phyloP scores from a whole-genome alignment of 2,113 vertebrate species.

The Grallaria varia region DNA sequence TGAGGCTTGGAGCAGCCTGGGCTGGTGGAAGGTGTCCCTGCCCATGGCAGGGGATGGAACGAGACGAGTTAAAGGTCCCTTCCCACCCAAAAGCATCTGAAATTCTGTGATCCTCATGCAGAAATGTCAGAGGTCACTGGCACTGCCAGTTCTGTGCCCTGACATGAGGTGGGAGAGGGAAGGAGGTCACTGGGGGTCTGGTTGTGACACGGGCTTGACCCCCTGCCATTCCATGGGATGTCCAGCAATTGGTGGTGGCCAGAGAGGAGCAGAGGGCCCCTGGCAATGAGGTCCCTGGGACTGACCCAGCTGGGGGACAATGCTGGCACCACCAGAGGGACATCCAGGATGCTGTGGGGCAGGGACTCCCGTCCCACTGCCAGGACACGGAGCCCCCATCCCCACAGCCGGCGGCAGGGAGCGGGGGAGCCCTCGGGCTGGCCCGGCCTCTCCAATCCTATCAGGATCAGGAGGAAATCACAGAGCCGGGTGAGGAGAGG shows the following conservation, averaged over 20 bases:
- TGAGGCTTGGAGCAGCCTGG: neutral
- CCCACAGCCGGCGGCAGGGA: neutral
- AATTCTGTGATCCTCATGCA: neutral
- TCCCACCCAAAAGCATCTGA: neutral
- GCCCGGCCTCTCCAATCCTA: neutral
- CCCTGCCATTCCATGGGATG: neutral
- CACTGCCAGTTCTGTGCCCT: fast-evolving
- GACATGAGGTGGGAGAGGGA: fast-evolving
- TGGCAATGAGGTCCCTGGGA: fast-evolving
- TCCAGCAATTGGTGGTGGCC: fast-evolving
- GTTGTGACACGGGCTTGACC: fast-evolving
- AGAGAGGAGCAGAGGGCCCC: fast-evolving
- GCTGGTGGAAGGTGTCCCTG: fast-evolving
- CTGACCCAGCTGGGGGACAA: neutral
- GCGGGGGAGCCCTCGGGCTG: neutral
- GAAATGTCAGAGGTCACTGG: neutral
- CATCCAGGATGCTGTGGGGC: fast-evolving
- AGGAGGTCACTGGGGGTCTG: neutral
- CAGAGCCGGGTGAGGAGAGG: neutral
- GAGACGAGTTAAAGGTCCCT: neutral
- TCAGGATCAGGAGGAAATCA: neutral
- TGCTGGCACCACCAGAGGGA: neutral
- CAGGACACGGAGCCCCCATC: neutral
- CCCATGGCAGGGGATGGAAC: neutral
- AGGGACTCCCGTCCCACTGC: neutral